Evolutionary conservation across 2,888 invertebrate species (phyloP).

Genomic region (Caenorhabditis auriculariae): DNA sequence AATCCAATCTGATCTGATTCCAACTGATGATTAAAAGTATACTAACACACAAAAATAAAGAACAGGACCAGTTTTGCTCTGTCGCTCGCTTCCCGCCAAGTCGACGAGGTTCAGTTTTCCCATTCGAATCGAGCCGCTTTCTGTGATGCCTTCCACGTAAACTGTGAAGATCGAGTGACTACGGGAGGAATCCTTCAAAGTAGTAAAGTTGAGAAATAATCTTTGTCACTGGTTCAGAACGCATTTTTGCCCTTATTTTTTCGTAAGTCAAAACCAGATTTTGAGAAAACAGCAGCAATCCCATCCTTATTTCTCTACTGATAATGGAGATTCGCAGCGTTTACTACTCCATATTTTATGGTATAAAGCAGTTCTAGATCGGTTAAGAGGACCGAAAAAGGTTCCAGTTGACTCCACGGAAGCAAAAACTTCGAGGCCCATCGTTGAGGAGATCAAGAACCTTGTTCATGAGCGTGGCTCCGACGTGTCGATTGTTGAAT

Average conservation of each 20-base stretch:
- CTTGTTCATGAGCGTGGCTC: slow-evolving; percentile 85
- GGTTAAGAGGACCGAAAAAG: too few species aligned
- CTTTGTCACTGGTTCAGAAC: not conserved
- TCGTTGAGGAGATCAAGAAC: slow-evolving; percentile 58
- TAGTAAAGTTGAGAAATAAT: not conserved
- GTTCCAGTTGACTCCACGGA: too few species aligned
- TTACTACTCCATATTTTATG: too few species aligned
- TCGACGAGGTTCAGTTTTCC: slow-evolving; percentile 85
- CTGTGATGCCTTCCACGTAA: slow-evolving; percentile 77
- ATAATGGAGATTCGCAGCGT: not conserved
- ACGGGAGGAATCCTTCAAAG: slow-evolving; percentile 69
- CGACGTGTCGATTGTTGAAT: slow-evolving; percentile 79
- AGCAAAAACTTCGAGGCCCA: too few species aligned
- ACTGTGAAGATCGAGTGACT: slow-evolving; percentile 87
- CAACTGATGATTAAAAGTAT: too few species aligned
- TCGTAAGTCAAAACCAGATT: not conserved
- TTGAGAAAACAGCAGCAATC: too few species aligned
- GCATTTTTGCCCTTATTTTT: not conserved
- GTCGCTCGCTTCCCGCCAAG: slow-evolving; percentile 95
- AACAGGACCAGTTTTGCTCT: slow-evolving; percentile 92
- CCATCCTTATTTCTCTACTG: not conserved
- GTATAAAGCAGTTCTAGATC: too few species aligned
- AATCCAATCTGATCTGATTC: too few species aligned
- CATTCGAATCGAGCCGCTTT: slow-evolving; percentile 70
- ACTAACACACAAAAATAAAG: too few species aligned